These are phyloP conservation scores for Candoia aspera DNA, from an alignment of 2,113 vertebrate genomes.

Conservation along the genomic window DNA sequence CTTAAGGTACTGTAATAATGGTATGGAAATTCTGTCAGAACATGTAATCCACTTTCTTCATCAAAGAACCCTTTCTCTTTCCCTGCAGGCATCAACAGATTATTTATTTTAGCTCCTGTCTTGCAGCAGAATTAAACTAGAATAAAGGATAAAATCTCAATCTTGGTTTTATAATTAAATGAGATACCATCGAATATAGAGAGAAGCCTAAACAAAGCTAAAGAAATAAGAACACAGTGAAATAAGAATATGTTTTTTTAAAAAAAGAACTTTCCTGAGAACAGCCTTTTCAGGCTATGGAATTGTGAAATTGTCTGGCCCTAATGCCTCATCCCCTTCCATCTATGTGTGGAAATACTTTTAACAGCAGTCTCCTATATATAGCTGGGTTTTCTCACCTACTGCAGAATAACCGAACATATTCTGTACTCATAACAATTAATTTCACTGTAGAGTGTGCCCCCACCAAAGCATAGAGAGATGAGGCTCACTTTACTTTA, in stretches of 20 bases:
- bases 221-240: slow-evolving; percentile 16
- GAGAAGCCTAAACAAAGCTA: not conserved
- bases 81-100: not conserved
- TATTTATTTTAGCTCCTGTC: slow-evolving; percentile 24
- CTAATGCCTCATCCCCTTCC: not conserved
- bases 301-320: not conserved
- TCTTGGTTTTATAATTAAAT: slow-evolving; percentile 30
- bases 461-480: not conserved
- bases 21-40: slow-evolving; percentile 6
- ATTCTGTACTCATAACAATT: not conserved
- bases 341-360: not conserved
- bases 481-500: not conserved
- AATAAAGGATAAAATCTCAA: slow-evolving; percentile 17
- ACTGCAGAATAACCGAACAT: not conserved
- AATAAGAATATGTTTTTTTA: not conserved
- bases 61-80: not conserved
- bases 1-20: not conserved
- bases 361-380: not conserved
- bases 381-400: not conserved
- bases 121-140: slow-evolving; percentile 15
- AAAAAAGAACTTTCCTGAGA: not conserved
- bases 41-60: slow-evolving; percentile 1
- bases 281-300: not conserved
- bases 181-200: not conserved
- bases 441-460: not conserved